Conservation (phyloP, 53 echinoderm and acorn worm species). For the Astropecten irregularis region DNA sequence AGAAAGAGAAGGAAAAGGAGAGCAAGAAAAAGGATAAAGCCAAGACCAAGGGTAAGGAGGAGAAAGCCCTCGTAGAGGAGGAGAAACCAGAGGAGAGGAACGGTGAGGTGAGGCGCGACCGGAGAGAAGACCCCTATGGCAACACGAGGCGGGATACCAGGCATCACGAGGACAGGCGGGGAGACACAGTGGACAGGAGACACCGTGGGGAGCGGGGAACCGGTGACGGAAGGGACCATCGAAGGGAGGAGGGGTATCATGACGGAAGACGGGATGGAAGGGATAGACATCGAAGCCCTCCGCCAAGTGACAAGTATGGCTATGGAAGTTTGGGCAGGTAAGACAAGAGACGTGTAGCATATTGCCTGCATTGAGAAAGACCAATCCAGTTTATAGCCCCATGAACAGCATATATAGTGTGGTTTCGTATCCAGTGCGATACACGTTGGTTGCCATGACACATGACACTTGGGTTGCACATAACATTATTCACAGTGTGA, state of each 20-base stretch:
- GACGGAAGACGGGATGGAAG: slow-evolving; percentile 46
- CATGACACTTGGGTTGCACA: too few relatives aligned
- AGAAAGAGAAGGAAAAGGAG: slow-evolving; percentile 22
- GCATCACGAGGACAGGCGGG: slow-evolving; percentile 29
- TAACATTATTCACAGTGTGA: too few relatives aligned
- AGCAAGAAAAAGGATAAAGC: background rate
- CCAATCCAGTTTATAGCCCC: too few relatives aligned
- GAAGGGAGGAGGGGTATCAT: background rate
- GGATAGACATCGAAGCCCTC: slow-evolving; percentile 15
- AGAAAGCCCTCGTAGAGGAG: slow-evolving; percentile 31
- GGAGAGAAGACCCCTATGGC: background rate
- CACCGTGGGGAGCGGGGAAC: slow-evolving; percentile 22
- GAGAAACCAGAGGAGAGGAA: slow-evolving; percentile 27
- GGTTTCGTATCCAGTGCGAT: too few relatives aligned
- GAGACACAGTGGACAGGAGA: slow-evolving; percentile 27
- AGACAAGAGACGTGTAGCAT: too few relatives aligned
- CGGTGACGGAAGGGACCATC: slow-evolving; percentile 35
- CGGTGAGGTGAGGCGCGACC: slow-evolving; percentile 32
- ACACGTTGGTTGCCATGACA: too few relatives aligned
- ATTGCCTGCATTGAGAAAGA: too few relatives aligned
- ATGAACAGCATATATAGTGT: background rate
- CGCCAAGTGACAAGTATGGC: slow-evolving; percentile 48
- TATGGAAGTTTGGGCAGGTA: slow-evolving; percentile 60
- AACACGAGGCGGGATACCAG: background rate
- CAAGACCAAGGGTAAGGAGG: slow-evolving; percentile 33